phyloP scores from a whole-genome alignment of 2,113 vertebrate species.

The Hydrochoerus hydrochaeris region DNA sequence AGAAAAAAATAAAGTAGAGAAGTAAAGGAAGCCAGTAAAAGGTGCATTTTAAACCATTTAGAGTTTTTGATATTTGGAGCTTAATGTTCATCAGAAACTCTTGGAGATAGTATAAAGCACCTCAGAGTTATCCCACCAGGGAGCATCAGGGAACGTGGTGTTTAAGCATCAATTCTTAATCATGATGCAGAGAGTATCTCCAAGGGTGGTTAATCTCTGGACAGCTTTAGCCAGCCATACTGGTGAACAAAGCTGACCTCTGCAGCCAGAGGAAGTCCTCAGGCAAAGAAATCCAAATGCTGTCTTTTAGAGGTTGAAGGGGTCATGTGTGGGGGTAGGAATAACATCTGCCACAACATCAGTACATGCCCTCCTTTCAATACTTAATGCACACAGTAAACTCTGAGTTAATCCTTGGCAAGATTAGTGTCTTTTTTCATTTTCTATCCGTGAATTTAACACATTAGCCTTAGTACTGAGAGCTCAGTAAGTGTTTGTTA shows the following conservation, averaged over 20 bases:
- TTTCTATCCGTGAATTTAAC: neutral
- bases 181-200: neutral
- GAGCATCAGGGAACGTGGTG: neutral
- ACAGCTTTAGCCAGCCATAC: neutral
- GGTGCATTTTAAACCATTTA: neutral
- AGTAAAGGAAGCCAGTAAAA: neutral
- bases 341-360: neutral
- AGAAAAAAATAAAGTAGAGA: neutral
- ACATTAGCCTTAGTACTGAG: neutral
- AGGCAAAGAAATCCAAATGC: neutral
- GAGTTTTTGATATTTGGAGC: neutral
- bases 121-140: neutral
- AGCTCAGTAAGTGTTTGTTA: neutral
- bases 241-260: neutral
- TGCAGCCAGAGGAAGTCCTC: neutral
- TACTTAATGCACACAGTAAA: neutral
- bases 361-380: too few species aligned
- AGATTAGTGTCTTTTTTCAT: neutral
- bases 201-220: neutral
- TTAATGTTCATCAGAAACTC: neutral
- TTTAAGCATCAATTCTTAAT: neutral
- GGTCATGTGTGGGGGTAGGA: neutral
- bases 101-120: neutral
- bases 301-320: neutral
- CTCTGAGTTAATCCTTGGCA: neutral